These are phyloP conservation scores for Phytoseiulus persimilis DNA, from an alignment of 2,888 invertebrate species.

Conservation along the genomic window DNA sequence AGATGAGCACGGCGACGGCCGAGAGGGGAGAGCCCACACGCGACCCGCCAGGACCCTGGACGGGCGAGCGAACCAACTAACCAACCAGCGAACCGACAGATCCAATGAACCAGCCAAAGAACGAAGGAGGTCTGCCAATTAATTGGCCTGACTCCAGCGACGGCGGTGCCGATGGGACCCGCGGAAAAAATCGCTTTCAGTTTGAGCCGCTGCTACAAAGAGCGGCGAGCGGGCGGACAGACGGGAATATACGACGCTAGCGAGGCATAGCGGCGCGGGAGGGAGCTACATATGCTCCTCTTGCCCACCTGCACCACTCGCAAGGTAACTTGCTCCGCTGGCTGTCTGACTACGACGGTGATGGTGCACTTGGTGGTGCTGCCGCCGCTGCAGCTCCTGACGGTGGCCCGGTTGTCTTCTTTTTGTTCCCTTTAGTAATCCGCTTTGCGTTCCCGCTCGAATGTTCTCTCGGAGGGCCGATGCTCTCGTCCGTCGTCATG, in stretches of 20 bases:
- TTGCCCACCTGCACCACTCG: not conserved
- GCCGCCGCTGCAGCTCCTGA: not conserved
- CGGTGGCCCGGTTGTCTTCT: conserved; percentile 5
- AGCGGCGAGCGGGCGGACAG: not conserved
- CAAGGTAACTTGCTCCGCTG: not conserved
- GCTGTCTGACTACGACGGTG: not conserved
- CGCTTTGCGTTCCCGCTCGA: conserved; percentile 5
- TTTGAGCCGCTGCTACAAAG: not conserved
- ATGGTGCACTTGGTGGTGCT: not conserved
- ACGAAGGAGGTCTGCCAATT: not conserved
- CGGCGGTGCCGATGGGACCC: not conserved
- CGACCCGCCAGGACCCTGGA: not conserved
- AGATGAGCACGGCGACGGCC: not conserved
- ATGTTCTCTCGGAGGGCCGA: not conserved
- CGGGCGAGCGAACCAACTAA: not conserved
- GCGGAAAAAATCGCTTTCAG: not conserved
- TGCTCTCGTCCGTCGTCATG: not conserved
- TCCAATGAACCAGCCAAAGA: not conserved
- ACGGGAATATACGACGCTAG: not conserved
- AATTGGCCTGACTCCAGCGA: not conserved
- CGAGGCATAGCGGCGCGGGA: not conserved
- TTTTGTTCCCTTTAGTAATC: not conserved
- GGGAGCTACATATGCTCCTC: not conserved
- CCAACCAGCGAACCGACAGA: not conserved
- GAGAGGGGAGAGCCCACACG: not conserved